Evolutionary conservation across 2,888 invertebrate species (phyloP), one percentile per base, ranked within the genome.

Genomic region (Ecliptopera silaceata): DNA sequence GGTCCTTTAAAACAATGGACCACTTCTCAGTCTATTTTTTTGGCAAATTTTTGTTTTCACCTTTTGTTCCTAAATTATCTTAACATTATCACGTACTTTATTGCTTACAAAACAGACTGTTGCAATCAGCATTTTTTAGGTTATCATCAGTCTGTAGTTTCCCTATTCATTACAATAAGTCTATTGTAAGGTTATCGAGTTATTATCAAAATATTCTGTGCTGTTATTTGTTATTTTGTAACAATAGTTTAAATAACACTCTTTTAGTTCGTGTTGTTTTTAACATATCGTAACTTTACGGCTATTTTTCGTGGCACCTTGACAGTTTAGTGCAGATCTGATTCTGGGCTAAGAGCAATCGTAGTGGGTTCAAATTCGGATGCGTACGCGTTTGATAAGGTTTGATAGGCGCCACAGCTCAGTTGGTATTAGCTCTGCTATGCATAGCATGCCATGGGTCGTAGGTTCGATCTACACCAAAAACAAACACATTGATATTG

Each of bases 111-210:
- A 44, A 43, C 43, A 38, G 34, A 39, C 49, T 32, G 49, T 54
- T 54, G 54, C 58, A 46, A 57, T 48, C 8, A 18, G 36, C 34
- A 49, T 15, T 17, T 59, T 71, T 60, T 67, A 66, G 69, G 72
- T 76, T 74, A 74, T 77, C 77, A 43, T 44, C 47, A 34, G 57
- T 48, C 29, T 66, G 65, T 63, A 69, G 66, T 76, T 79, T 78
- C 73, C 72, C 74, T 70, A 70, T 73, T 79, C 71, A 68, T 73
- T 66, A 61, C 63, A 61, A 73, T 75, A 63, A 60, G 64, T 68
- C 61, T 65, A 66, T 69, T 70, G 66, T 65, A 56, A 48, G 74
- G 76, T 79, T 79, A 79, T 77, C 77, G 59, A 17, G 38, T 17
- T 34, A 56, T 59, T 74, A 75, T 77, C 70, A 56, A 41, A 58